Base-by-base conservation (phyloP, 2,888 invertebrate genomes). In the Himalopsyche kuldschensis region DNA sequence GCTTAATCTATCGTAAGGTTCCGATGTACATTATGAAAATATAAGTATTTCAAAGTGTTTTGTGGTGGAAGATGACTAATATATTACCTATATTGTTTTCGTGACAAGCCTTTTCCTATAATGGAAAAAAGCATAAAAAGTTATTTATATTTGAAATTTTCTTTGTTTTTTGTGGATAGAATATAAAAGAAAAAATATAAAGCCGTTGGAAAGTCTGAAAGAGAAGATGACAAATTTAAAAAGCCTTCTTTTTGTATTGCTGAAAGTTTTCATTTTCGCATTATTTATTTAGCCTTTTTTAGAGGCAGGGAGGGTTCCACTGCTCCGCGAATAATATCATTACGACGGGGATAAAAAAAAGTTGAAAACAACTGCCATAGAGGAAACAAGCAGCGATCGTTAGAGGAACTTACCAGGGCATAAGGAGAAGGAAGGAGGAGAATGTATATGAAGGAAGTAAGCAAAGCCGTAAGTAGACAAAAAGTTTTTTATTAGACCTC, bases 401-500 rank as follows among this genome's bases (percentile, higher is more conserved):
- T 78, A 78, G 75, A 78, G 69, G 79, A 69, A 69, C 69, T 69
- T 69, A 69, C 69, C 69, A 69, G 79, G 85, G 79, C 78, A 24
- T 69, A 79, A 78, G 82, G 79, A 84, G 30, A 30, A 75, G 79
- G 75, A 31, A 82, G 41, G 79, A 78, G 81, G 81, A 76, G 79
- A 84, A 85, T 81, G 84, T 82, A 78, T 82, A 84, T 78, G 80
- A 84, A 85, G 82, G 75, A 83, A 81, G 81, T 55, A 69, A 69
- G 69, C 24, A 55, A 55, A 55, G 69, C 69, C 69, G 82, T 82
- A 79, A 83, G 80, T 47, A 84, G 78, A 80, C 80, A 77, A 84
- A 84, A 82, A 84, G 76, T 81, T 85, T 85, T 85, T 83, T 85
- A 85, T 85, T 85, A 85, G 85, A 83, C 81, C 82, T 84, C 55